Evolutionary conservation across 2,113 vertebrate genomes (phyloP), one percentile per base, ranked within the genome.

Genomic region (Dipodomys ordii): DNA sequence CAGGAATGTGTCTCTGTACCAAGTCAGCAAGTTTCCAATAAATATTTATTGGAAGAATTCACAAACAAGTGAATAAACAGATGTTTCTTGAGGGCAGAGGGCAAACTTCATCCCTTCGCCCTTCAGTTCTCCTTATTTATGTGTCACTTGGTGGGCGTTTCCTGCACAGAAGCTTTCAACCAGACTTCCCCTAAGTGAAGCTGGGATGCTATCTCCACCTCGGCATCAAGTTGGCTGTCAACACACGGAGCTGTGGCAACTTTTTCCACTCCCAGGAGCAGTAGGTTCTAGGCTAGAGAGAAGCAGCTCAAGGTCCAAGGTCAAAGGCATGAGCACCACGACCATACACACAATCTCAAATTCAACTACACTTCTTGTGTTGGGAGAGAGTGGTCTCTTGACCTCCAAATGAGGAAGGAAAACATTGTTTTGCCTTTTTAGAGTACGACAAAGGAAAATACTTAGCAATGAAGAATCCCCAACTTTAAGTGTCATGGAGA

Each of bases 41-140:
- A 97, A 97, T 96, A 97, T 97, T 96, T 97, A 97, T 68, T 69
- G 32, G 89, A 92, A 89, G 89, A 96, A 94, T 78, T 49, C 69
- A 71, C 84, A 96, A 95, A 95, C 90, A 91, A 94, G 92, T 91
- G 92, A 90, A 93, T 79, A 94, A 85, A 85, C 90, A 93, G 73
- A 92, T 92, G 87, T 88, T 84, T 57, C 30, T 83, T 67, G 60
- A 64, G 44, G 67, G 30, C 6, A 82, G 23, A 88, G 5, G 49
- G 44, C 77, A 67, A 39, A 49, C 62, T 23, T 78, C 35, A 16
- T 80, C 32, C 69, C 78, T 83, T 30, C 32, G 28, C 4, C 1
- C 22, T 57, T 88, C 65, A 76, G 30, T 22, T 44, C 76, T 92
- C 22, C 53, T 60, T 39, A 57, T 77, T n/a, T 76, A 76, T 22